Conservation (phyloP, 2,888 invertebrate genomes). For the Quadroppia sp. region DNA sequence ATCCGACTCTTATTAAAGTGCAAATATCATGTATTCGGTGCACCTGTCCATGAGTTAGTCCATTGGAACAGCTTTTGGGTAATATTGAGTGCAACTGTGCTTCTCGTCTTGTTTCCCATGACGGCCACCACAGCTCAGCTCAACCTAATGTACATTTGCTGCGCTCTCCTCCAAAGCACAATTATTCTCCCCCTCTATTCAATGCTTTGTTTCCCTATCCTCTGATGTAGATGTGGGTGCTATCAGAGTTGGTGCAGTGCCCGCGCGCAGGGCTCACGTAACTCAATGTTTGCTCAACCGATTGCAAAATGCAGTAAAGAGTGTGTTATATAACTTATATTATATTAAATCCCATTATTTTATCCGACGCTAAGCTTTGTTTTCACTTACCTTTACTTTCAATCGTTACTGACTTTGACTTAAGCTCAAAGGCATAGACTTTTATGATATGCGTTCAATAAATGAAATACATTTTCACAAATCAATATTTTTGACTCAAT, state of each 20-base stretch:
- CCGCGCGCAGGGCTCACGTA: background rate
- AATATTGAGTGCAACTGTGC: background rate
- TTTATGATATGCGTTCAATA: background rate
- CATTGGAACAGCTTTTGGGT: background rate
- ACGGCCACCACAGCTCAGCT: background rate
- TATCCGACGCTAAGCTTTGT: conserved; percentile 1
- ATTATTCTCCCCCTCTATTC: background rate
- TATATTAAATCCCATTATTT: background rate
- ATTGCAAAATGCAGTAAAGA: conserved; percentile 5
- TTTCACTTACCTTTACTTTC: conserved; percentile 15
- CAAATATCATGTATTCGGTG: too few relatives aligned
- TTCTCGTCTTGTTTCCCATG: background rate
- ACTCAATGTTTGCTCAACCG: conserved; percentile 22
- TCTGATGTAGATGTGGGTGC: conserved; percentile 16
- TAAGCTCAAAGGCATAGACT: background rate
- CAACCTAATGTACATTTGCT: background rate
- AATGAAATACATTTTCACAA: background rate
- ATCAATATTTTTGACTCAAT: background rate
- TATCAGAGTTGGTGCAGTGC: background rate
- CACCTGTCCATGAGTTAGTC: background rate
- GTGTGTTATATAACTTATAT: conserved; percentile 2
- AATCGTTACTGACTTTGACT: conserved; percentile 1
- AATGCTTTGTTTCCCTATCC: background rate
- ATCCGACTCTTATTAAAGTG: background rate
- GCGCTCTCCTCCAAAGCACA: background rate